Evolutionary conservation across 2,113 vertebrate genomes (phyloP).

Genomic region (Corythornis cristatus): DNA sequence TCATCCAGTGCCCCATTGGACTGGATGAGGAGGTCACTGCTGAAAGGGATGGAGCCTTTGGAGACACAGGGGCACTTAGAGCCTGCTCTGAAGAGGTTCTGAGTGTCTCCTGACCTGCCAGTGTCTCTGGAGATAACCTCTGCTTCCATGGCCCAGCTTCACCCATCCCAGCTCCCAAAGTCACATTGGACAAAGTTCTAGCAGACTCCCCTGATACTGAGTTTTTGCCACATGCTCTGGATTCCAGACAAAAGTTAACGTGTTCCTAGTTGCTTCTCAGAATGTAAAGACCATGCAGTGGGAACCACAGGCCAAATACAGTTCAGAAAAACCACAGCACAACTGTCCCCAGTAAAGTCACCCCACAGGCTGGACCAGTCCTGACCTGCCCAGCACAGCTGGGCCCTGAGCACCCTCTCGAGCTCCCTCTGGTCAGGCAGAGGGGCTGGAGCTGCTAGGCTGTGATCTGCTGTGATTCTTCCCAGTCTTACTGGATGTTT

Average conservation of each 20-base stretch:
- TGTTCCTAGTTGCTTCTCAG: slow-evolving; percentile 33
- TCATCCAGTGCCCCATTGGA: background rate
- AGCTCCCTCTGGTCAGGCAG: background rate
- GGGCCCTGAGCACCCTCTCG: accelerated
- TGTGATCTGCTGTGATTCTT: background rate
- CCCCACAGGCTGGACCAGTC: background rate
- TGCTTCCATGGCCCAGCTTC: background rate
- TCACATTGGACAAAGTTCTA: accelerated
- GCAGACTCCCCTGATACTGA: background rate
- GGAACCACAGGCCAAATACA: background rate
- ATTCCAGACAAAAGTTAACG: background rate
- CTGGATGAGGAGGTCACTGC: background rate
- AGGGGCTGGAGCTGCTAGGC: background rate
- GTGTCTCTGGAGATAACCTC: background rate
- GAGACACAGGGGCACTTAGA: background rate
- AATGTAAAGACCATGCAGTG: background rate
- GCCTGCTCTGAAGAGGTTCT: background rate
- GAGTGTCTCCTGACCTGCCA: background rate
- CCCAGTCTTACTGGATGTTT: background rate
- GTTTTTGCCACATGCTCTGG: background rate
- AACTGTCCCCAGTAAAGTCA: background rate
- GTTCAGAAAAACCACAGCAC: background rate
- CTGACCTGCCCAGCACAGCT: background rate
- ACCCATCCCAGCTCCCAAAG: background rate
- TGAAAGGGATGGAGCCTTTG: background rate